Percentiles rank a stretch among this genome's conserved stretches.
Evolutionary conservation across 2,888 invertebrate species (phyloP).

Genomic region (Napeogenes inachia): DNA sequence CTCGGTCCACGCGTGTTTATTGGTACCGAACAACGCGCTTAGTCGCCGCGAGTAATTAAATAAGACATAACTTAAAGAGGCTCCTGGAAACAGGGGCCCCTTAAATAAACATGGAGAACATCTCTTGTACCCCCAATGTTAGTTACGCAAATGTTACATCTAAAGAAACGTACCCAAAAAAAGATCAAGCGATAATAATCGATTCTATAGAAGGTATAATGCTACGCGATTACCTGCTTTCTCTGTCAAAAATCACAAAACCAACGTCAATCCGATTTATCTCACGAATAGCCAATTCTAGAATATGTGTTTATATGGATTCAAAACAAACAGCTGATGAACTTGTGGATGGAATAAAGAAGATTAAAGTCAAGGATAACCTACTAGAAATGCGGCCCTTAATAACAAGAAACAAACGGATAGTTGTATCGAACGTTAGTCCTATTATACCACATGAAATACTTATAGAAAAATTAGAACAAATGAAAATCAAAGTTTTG

Average conservation of each 20-base stretch:
- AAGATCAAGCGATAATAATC: constrained; percentile 30
- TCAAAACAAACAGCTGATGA: constrained; percentile 24
- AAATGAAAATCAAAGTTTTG: constrained; percentile 17
- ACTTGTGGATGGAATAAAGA: constrained; percentile 15
- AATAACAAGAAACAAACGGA: constrained; percentile 29
- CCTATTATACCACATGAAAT: constrained; percentile 23
- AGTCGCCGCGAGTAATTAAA: too few relatives aligned
- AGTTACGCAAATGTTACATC: constrained; percentile 7
- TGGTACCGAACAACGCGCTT: too few relatives aligned
- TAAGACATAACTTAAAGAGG: too few relatives aligned
- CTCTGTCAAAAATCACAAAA: constrained; percentile 15
- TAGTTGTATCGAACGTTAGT: constrained; percentile 29
- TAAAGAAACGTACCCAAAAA: constrained; percentile 22
- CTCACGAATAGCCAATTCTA: constrained; percentile 23
- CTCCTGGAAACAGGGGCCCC: neutral
- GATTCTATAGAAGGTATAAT: constrained; percentile 25
- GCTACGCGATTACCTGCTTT: constrained; percentile 22
- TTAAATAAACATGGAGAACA: constrained; percentile 11
- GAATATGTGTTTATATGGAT: constrained; percentile 25
- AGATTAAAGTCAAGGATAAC: constrained; percentile 16
- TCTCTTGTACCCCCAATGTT: too few relatives aligned
- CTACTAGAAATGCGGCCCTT: constrained; percentile 26
- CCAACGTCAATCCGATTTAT: constrained; percentile 22
- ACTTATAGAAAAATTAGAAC: constrained; percentile 18
- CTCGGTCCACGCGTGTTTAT: too few relatives aligned